Base-by-base conservation (phyloP, 2,888 invertebrate species). In the Metalampra italica region DNA sequence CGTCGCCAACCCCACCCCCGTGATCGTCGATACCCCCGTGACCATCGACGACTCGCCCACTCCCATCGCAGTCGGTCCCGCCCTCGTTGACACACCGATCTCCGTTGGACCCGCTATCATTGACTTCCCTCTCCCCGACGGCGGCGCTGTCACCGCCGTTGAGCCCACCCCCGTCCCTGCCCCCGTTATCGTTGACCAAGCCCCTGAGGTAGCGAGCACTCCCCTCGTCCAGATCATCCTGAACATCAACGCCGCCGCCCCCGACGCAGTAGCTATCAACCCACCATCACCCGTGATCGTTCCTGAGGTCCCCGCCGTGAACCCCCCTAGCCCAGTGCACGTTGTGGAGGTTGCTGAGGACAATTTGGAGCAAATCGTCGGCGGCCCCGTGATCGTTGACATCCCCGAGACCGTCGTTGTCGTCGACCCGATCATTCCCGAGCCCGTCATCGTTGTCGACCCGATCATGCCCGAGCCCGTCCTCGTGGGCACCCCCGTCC, bases 151-250 rank as follows among this genome's bases (percentile, higher is more conserved):
- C 41, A 14, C 22, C 5, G 29, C 53, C 13, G 44, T 45, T 36
- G 53, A 49, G 9, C 42, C 42, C 11, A 12, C 15, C 42, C 51
- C 52, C 9, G 45, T 54, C 32, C 14, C 51, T 50, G 47, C 37
- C 15, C 57, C 59, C 42, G 56, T 45, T 51, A 57, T 14, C 40
- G 54, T 47, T 9, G 40, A 39, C 46, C 51, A 47, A 43, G 56
- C 58, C 53, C 43, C 51, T 9, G 47, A 47, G 43, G n/a, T 53
- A 22, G 45, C 60, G 51, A 62, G 52, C 63, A 5, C 46, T 11
- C 60, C 64, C 12, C 58, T 66, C 3, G 66, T 71, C 51, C 67
- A 71, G 58, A 66, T 75, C 60, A 62, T 71, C 59, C 39, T 71
- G 44, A 71, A 71, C 59, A 55, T 71, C 43, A 59, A 67, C 48